Conservation (phyloP, 2,797 vertebrate genomes). For the Gymnothorax javanicus region DNA sequence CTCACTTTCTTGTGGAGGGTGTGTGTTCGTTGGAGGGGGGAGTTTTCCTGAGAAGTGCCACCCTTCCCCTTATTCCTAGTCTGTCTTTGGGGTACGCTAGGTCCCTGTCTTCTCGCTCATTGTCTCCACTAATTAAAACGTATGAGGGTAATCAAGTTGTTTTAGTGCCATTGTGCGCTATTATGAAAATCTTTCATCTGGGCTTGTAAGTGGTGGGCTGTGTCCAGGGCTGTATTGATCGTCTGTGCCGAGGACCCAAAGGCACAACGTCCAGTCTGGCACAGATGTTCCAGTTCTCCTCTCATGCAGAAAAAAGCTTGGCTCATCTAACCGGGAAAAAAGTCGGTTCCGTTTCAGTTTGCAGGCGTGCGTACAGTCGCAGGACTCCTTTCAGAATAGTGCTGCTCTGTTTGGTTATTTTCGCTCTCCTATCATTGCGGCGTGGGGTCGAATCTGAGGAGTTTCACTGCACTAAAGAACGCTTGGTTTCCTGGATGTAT, state of each 20-base stretch:
- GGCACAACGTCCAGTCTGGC: conserved; percentile 57
- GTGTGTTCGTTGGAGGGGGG: conserved; percentile 49
- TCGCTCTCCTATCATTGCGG: neutral
- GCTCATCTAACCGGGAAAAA: conserved; percentile 67
- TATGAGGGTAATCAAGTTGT: conserved; percentile 61
- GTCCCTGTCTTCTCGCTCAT: conserved; percentile 41
- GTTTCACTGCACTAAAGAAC: neutral
- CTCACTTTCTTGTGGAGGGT: conserved; percentile 60
- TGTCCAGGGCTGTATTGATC: conserved; percentile 59
- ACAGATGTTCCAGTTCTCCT: conserved; percentile 58
- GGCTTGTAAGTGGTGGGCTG: conserved; percentile 21
- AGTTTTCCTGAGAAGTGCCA: conserved; percentile 74
- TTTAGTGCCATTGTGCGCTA: conserved; percentile 51
- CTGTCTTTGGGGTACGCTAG: conserved; percentile 57
- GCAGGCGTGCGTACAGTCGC: conserved; percentile 59
- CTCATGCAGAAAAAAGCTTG: conserved; percentile 70
- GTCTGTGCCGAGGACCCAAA: conserved; percentile 54
- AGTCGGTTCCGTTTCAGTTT: conserved; percentile 53
- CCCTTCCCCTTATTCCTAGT: conserved; percentile 69
- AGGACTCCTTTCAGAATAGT: conserved; percentile 52
- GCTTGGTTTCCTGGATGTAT: neutral
- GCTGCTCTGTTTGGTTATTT: neutral
- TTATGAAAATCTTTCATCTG: conserved; percentile 50
- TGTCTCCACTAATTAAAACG: conserved; percentile 68
- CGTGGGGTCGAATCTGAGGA: neutral